Evolutionary conservation across 2,113 vertebrate species (phyloP), one percentile per base, ranked within the genome.

Genomic region (Scomber japonicus): DNA sequence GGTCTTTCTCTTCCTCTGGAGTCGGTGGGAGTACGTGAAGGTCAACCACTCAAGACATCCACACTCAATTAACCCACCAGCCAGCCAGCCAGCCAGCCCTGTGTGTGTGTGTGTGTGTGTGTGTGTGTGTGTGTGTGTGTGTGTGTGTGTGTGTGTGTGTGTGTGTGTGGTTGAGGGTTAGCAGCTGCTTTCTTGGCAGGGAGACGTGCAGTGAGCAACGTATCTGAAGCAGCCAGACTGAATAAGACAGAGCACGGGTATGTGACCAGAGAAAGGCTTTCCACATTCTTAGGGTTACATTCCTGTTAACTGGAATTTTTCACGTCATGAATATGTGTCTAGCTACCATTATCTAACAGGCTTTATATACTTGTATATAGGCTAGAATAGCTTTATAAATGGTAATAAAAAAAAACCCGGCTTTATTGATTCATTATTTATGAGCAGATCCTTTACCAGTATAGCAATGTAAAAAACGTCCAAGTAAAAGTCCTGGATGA

Each of bases 171-270:
- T 3, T 78, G 82, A 81, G 51, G 35, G 56, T 70, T 65, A 74
- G 59, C 88, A 88, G 89, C 87, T 91, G 89, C 81, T 80, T 67
- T 70, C 51, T 60, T 82, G 61, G 81, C 82, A 63, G 76, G 59
- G 75, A 27, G 71, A 84, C 72, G 72, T 82, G 87, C 83, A 68
- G 81, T 4, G 16, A 81, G 69, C 54, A 90, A 82, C 80, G 75
- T 82, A 56, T 75, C 49, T 50, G 57, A 53, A 30, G 60, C 69
- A 56, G 27, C 13, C 59, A 44, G 51, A 46, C 59, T 53, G 59
- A 60, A 11, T 40, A 40, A 46, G 17, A 74, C 60, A 68, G 63
- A 53, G 21, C 30, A 27, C 50, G 19, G 44, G 31, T 57, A 5
- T 62, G 51, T 21, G 53, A 56, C 31, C 50, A 48, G 71, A 15